Evolutionary conservation across 2,888 invertebrate species (phyloP).

Genomic region (Willowsia nigromaculata): DNA sequence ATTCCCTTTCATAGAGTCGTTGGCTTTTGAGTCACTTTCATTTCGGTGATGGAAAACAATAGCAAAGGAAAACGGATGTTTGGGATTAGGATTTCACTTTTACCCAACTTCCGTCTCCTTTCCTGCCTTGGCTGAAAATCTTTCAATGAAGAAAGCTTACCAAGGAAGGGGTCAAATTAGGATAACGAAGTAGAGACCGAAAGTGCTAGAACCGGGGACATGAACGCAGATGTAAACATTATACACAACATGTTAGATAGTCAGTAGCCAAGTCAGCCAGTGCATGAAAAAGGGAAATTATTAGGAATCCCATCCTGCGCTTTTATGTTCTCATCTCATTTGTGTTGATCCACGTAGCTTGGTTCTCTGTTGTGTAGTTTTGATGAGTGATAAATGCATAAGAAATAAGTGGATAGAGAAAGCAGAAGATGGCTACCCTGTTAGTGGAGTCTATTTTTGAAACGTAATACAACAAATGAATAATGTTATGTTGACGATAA

Average conservation of each 20-base stretch:
- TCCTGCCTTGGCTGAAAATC: background rate
- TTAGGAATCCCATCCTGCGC: background rate
- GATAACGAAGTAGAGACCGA: slow-evolving; percentile 27
- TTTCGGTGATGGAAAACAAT: slow-evolving; percentile 9
- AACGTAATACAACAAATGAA: background rate
- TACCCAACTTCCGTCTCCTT: slow-evolving; percentile 14
- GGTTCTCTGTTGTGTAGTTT: background rate
- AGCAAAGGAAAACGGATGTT: slow-evolving; percentile 42
- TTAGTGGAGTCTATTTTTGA: background rate
- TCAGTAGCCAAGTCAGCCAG: background rate
- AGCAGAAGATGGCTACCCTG: background rate
- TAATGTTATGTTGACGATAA: background rate
- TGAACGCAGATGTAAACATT: background rate
- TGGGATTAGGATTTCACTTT: slow-evolving; percentile 50
- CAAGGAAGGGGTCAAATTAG: slow-evolving; percentile 13
- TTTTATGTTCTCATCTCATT: background rate
- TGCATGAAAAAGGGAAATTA: background rate
- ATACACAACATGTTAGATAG: background rate
- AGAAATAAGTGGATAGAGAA: background rate
- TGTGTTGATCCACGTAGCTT: background rate
- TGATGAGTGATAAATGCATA: background rate
- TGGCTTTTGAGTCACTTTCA: background rate
- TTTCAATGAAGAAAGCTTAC: background rate
- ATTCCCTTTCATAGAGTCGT: background rate
- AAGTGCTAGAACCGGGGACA: background rate